phyloP scores from a whole-genome alignment of 2,113 vertebrate species.

The Ellobius talpinus region DNA sequence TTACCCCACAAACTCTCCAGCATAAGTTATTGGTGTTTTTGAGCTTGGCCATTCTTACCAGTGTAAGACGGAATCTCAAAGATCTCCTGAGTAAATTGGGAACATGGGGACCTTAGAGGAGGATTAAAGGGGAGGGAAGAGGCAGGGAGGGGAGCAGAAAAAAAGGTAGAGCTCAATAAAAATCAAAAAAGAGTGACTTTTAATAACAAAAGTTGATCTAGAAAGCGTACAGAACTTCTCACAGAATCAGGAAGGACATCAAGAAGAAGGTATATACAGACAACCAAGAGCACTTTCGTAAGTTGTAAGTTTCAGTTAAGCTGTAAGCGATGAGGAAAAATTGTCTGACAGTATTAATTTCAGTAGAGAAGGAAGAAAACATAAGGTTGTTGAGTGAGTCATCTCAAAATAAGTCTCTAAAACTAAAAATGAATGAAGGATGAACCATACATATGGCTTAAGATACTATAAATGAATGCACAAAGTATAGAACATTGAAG shows the following conservation, averaged over 20 bases:
- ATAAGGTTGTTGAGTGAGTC: accelerated
- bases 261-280: neutral
- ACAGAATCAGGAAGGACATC: neutral
- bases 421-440: neutral
- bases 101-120: too few relatives aligned
- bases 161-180: too few relatives aligned
- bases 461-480: neutral
- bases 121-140: too few relatives aligned
- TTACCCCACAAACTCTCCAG: too few relatives aligned
- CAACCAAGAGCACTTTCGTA: neutral
- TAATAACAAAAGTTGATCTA: neutral
- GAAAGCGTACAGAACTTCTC: neutral
- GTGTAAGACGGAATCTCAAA: too few relatives aligned
- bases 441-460: neutral
- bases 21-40: too few relatives aligned
- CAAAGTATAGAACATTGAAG: neutral
- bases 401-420: neutral
- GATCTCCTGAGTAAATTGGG: too few relatives aligned
- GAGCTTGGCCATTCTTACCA: too few relatives aligned
- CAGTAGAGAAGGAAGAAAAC: neutral
- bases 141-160: too few relatives aligned
- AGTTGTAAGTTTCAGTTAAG: neutral
- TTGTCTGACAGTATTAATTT: neutral
- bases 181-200: neutral
- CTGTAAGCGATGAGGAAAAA: neutral